Evolutionary conservation across 2,888 invertebrate genomes (phyloP), one percentile per base, ranked within the genome.

Genomic region (Meta bourneti): DNA sequence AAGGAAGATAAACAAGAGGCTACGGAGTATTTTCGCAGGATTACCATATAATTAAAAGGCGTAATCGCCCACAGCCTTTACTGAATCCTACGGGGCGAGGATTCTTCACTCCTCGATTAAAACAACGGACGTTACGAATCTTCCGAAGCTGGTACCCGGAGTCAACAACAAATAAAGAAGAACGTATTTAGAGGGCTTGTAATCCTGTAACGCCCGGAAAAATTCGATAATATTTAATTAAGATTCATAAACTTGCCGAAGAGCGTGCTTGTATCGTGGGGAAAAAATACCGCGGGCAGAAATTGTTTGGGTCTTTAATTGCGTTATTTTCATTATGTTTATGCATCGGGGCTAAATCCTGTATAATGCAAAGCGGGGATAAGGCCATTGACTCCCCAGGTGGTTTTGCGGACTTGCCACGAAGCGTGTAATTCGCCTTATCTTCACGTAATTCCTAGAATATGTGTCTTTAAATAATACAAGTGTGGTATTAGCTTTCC

Each of bases 191-290:
- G 7, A 61, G 61, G 61, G 75, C 75, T 51, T 8, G 77, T 79
- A 79, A 79, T 79, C 79, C 79, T 19, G 34, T 61, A 34, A 61
- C 11, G 7, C 20, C 16, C 13, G 61, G 61, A 61, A 61, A 61
- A 61, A 61, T 79, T 61, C 52, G 79, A 79, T 79, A 79, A 79
- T 79, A 79, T 79, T 79, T 79, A 79, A 79, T 79, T 79, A 79
- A 79, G 61, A 79, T 79, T 79, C 79, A 79, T 79, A 79, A 79
- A 79, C 79, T 79, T 48, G 16, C 34, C 19, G 52, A 34, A 20
- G 34, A 20, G 79, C 79, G 48, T 5, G 48, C 77, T 77, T 19
- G n/a, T 11, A 72, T 9, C n/a, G 19, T 19, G n/a, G 20, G 6
- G n/a, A 72, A 72, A 72, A 72, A 54, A 34, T 61, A 11, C 19